Evolutionary conservation across 35 echinoderm and acorn worm genomes (phyloP).

Genomic region (Amphiura filiformis): DNA sequence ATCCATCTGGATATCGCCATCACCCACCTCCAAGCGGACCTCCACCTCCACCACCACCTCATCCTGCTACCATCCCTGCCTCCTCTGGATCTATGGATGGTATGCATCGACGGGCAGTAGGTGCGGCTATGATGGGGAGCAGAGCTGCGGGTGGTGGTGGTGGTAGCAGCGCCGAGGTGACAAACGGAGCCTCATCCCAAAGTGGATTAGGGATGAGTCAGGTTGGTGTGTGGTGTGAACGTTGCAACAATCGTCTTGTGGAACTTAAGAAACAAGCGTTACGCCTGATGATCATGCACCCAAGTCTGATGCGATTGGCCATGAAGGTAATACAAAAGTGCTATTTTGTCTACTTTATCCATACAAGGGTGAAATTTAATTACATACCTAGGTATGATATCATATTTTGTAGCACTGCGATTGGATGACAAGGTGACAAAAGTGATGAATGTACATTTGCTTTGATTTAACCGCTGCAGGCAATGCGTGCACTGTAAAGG

Average conservation of each 20-base stretch:
- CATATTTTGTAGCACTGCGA: not conserved
- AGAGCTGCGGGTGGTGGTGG: not conserved
- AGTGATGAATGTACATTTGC: not conserved
- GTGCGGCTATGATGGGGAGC: not conserved
- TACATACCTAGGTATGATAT: not conserved
- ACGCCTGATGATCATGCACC: conserved; percentile 92
- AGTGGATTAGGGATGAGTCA: conserved; percentile 22
- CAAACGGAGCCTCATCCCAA: not conserved
- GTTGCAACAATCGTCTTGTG: conserved; percentile 94
- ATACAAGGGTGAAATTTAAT: conserved; percentile 3
- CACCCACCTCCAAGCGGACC: not conserved
- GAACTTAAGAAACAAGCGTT: conserved; percentile 96
- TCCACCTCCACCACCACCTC: not conserved
- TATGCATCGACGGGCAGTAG: not conserved
- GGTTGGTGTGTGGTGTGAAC: conserved; percentile 93
- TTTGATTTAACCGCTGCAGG: not conserved
- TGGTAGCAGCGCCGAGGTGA: not conserved
- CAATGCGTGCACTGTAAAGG: not conserved
- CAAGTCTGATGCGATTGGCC: conserved; percentile 71
- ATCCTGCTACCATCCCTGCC: not conserved
- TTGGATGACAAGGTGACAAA: not conserved
- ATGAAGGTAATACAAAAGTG: conserved; percentile 73
- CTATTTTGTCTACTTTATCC: not conserved
- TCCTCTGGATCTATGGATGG: not conserved
- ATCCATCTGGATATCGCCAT: not conserved